Conservation (phyloP, 1,140 invertebrate species). For the Papilio aristodemus region DNA sequence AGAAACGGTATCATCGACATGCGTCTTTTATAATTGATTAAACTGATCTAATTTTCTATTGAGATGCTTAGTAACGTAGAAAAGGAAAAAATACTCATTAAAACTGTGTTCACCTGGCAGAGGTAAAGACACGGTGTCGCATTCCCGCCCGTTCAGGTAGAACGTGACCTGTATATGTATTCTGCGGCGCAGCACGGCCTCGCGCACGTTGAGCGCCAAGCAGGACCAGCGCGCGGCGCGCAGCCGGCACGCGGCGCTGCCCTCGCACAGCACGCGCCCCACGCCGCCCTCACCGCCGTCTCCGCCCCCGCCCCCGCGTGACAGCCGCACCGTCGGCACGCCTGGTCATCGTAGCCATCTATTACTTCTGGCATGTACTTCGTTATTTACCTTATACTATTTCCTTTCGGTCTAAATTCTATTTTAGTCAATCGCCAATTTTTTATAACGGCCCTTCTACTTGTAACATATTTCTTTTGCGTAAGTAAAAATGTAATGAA, state of each 20-base stretch:
- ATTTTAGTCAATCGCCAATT: neutral
- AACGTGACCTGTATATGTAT: constrained; percentile 82
- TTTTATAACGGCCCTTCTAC: neutral
- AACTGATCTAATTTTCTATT: neutral
- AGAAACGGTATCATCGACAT: no score
- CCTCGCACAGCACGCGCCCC: constrained; percentile 80
- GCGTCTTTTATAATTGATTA: no score
- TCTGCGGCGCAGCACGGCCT: constrained; percentile 80
- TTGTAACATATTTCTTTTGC: no score
- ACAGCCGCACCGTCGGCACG: constrained; percentile 78
- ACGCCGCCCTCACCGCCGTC: constrained; percentile 68
- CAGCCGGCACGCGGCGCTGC: constrained; percentile 76
- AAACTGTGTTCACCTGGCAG: constrained; percentile 61
- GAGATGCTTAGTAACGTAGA: neutral
- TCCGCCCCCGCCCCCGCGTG: constrained; percentile 81
- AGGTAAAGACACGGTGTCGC: constrained; percentile 62
- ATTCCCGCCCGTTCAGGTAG: constrained; percentile 75
- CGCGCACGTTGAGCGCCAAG: constrained; percentile 83
- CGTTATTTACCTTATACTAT: no score
- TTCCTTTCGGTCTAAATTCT: no score
- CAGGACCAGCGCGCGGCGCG: constrained; percentile 82
- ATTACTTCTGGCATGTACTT: neutral
- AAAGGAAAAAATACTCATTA: neutral
- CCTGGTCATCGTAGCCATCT: constrained; percentile 62
- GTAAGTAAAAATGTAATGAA: neutral